Evolutionary conservation across 2,797 vertebrate genomes (phyloP).

Genomic region (Anguilla megastoma): DNA sequence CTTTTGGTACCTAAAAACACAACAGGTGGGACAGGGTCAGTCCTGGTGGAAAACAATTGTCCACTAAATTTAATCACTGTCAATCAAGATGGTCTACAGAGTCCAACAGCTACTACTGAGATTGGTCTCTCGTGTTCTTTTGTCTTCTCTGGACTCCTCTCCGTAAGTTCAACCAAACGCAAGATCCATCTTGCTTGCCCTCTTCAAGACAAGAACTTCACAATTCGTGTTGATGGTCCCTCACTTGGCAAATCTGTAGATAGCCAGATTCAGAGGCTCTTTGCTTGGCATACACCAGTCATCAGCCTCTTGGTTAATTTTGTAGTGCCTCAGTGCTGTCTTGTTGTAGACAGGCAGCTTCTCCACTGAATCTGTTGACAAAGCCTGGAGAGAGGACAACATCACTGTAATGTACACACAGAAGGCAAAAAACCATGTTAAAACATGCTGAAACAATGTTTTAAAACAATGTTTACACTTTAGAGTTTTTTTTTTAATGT

Average conservation of each 20-base stretch:
- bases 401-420: background rate
- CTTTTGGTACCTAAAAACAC: background rate
- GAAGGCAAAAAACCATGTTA: background rate
- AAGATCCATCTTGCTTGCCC: slow-evolving; percentile 23
- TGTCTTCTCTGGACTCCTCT: background rate
- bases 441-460: too few species aligned
- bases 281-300: slow-evolving; percentile 94
- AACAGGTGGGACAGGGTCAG: background rate
- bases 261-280: slow-evolving; percentile 88
- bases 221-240: background rate
- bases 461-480: too few species aligned
- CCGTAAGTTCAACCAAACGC: background rate
- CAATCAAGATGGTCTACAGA: slow-evolving; percentile 28
- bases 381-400: slow-evolving; percentile 70
- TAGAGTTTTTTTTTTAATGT: too few species aligned
- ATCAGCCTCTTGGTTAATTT: slow-evolving; percentile 84
- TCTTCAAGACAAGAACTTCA: slow-evolving; percentile 3
- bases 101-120: slow-evolving; percentile 29
- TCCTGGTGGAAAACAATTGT: background rate
- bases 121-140: slow-evolving; percentile 19
- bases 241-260: slow-evolving; percentile 75
- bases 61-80: background rate
- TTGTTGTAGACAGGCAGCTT: slow-evolving; percentile 94
- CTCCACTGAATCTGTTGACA: slow-evolving; percentile 93
- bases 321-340: slow-evolving; percentile 90